phyloP scores from a whole-genome alignment of 1,140 invertebrate species.

The Lordiphosa mommai region DNA sequence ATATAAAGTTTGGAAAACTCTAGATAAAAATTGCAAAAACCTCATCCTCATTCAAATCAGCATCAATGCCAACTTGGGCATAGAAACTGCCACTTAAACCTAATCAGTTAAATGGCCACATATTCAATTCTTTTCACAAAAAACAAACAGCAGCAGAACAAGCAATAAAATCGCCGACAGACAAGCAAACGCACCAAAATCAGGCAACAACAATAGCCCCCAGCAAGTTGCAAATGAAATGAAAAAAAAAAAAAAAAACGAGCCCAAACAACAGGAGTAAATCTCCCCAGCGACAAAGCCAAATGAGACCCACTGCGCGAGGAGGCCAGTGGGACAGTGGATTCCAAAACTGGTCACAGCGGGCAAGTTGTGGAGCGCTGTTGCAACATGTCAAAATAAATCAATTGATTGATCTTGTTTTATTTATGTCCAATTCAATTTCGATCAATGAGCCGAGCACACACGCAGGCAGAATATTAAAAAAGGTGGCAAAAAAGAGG shows the following conservation, averaged over 20 bases:
- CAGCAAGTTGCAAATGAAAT: too few relatives aligned
- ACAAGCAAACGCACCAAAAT: too few relatives aligned
- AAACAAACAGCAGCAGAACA: slow-evolving; percentile 7
- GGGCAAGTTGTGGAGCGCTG: slow-evolving; percentile 34
- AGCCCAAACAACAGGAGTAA: slow-evolving; percentile 6
- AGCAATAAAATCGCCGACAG: not conserved
- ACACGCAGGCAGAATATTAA: slow-evolving; percentile 39
- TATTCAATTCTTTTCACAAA: not conserved
- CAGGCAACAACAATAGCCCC: too few relatives aligned
- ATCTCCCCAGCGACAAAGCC: slow-evolving; percentile 69
- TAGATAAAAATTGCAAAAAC: too few relatives aligned
- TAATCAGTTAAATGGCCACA: too few relatives aligned
- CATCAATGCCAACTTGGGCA: too few relatives aligned
- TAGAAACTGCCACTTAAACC: too few relatives aligned
- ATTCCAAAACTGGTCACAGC: slow-evolving; percentile 43
- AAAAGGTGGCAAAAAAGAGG: too few relatives aligned
- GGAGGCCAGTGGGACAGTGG: slow-evolving; percentile 52
- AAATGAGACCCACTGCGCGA: slow-evolving; percentile 58
- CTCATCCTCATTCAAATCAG: too few relatives aligned
- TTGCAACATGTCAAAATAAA: slow-evolving; percentile 80
- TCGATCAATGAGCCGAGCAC: slow-evolving; percentile 78
- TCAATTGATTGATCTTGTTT: slow-evolving; percentile 80
- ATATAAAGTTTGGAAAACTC: too few relatives aligned
- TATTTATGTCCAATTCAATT: slow-evolving; percentile 80
- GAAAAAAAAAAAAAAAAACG: too few relatives aligned